Conservation (phyloP, 2,888 invertebrate species). For the Hydriomena furcata region DNA sequence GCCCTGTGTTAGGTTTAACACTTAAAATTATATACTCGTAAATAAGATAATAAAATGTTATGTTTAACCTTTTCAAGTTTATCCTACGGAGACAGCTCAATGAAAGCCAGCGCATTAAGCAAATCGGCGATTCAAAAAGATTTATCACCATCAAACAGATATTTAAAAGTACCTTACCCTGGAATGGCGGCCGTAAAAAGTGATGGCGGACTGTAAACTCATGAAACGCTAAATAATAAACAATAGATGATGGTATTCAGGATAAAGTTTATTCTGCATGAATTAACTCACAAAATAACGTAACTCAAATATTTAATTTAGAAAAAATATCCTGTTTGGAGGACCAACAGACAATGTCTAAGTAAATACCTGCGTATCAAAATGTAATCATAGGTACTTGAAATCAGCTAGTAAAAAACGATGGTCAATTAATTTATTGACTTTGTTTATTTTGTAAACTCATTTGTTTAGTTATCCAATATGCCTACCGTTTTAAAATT, state of each 20-base stretch:
- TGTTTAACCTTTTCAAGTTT: conserved; percentile 1
- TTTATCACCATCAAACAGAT: conserved; percentile 21
- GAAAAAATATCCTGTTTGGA: not conserved
- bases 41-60: too few relatives aligned
- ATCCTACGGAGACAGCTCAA: conserved; percentile 8
- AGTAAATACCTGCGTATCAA: too few relatives aligned
- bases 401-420: too few relatives aligned
- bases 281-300: not conserved
- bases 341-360: too few relatives aligned
- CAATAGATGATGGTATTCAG: conserved; percentile 6
- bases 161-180: conserved; percentile 18
- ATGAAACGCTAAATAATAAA: conserved; percentile 15
- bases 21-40: too few relatives aligned
- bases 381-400: too few relatives aligned
- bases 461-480: not conserved
- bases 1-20: too few relatives aligned
- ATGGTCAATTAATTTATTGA: too few relatives aligned
- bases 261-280: not conserved
- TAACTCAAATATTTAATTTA: not conserved
- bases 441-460: too few relatives aligned
- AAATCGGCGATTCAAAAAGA: conserved; percentile 20
- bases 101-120: conserved; percentile 8
- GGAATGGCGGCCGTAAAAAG: conserved; percentile 23
- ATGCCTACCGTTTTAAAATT: not conserved
- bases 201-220: conserved; percentile 20